phyloP scores from a whole-genome alignment of 2,113 vertebrate genomes.

The Menura novaehollandiae region DNA sequence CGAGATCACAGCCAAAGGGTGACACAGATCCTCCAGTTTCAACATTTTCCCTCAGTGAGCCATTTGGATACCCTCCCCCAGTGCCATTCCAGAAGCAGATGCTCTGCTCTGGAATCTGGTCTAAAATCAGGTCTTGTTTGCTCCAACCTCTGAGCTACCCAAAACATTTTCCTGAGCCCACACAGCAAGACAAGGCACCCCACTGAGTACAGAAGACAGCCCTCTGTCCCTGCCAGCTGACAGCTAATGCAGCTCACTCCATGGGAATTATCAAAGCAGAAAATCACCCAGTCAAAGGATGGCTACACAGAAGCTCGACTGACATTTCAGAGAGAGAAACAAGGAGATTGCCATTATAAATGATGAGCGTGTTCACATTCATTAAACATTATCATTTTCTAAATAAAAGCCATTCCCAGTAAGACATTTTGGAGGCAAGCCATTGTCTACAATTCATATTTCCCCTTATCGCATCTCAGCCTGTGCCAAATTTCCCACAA shows the following conservation, averaged over 20 bases:
- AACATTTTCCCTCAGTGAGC: neutral
- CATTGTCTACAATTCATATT: conserved; percentile 31
- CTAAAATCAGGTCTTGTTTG: neutral
- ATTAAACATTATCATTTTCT: conserved; percentile 32
- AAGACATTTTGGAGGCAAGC: conserved; percentile 44
- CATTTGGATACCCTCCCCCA: neutral
- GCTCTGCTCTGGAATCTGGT: neutral
- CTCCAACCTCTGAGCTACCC: neutral
- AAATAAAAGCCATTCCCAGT: conserved; percentile 7
- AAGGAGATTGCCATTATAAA: neutral
- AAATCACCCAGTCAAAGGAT: neutral
- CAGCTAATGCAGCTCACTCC: neutral
- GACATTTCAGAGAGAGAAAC: neutral
- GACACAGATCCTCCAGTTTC: neutral
- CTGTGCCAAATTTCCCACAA: conserved; percentile 39
- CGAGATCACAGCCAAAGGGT: neutral
- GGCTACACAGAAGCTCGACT: neutral
- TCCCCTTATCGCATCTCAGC: neutral
- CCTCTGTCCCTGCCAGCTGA: neutral
- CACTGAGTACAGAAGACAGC: neutral
- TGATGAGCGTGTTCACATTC: neutral
- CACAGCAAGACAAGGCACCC: neutral
- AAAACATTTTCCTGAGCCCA: neutral
- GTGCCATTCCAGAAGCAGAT: neutral
- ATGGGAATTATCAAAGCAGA: neutral